Percentiles rank a stretch among this genome's conserved stretches.
Evolutionary conservation across 2,888 invertebrate genomes (phyloP).

Genomic region (Xanthorhoe spadicearia): DNA sequence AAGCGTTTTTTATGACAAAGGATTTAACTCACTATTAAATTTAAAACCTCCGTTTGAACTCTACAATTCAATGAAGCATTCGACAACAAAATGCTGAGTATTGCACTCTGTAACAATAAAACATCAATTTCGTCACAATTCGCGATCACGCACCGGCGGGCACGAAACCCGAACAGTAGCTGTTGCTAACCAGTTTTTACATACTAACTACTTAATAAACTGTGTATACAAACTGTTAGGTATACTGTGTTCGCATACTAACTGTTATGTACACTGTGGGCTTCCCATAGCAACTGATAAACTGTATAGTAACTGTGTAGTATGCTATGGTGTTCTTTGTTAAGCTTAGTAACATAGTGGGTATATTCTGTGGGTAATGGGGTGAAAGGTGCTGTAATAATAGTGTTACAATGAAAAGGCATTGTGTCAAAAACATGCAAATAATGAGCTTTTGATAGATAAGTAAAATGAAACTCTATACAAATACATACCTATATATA

Average conservation of each 20-base stretch:
- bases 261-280: constrained; percentile 15
- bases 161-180: constrained; percentile 25
- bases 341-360: not conserved
- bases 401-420: not conserved
- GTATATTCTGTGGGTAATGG: constrained; percentile 1
- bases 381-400: not conserved
- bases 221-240: too few species aligned
- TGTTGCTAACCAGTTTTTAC: constrained; percentile 20
- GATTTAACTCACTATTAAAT: too few species aligned
- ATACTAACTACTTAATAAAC: constrained; percentile 7
- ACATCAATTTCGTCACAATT: constrained; percentile 32
- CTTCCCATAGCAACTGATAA: constrained; percentile 7
- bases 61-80: not conserved
- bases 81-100: not conserved
- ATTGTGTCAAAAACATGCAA: not conserved
- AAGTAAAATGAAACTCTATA: not conserved
- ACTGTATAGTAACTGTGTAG: constrained; percentile 19
- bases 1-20: too few species aligned
- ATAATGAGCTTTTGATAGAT: not conserved
- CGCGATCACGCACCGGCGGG: constrained; percentile 27
- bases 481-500: too few species aligned
- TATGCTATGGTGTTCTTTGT: constrained; percentile 22
- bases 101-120: constrained; percentile 1
- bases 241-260: not conserved
- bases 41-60: too few species aligned